These are phyloP conservation scores for Himalopsyche anomala DNA, from an alignment of 2,888 invertebrate genomes.

Conservation along the genomic window DNA sequence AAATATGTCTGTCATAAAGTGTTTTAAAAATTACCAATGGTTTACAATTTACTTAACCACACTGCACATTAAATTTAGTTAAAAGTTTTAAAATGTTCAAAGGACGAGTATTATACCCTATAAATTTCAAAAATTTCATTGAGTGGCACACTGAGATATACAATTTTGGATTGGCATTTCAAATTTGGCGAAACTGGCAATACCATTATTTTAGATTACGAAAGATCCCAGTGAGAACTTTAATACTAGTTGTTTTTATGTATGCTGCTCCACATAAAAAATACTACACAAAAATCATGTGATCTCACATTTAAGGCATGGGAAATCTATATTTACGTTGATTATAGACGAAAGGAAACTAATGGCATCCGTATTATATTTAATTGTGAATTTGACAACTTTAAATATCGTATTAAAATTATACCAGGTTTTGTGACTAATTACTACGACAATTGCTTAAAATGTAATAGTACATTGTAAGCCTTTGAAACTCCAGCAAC, in stretches of 20 bases:
- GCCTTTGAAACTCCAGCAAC: no score
- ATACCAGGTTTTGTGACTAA: no score
- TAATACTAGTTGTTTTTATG: background rate
- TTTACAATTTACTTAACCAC: background rate
- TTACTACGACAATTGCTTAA: no score
- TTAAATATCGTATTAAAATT: no score
- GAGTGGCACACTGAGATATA: slow-evolving; percentile 18
- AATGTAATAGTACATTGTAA: no score
- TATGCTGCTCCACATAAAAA: background rate
- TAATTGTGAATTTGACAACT: no score
- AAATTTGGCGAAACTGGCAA: slow-evolving; percentile 29
- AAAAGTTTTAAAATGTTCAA: background rate
- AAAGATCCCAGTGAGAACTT: background rate
- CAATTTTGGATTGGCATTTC: slow-evolving; percentile 10
- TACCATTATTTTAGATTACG: slow-evolving; percentile 6
- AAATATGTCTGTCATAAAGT: no score
- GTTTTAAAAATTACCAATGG: background rate
- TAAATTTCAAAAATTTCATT: background rate
- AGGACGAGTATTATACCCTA: slow-evolving; percentile 27
- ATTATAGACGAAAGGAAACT: no score
- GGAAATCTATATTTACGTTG: no score
- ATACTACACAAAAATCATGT: no score
- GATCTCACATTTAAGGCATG: no score
- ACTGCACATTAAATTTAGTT: background rate
- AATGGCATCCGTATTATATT: no score